Base-by-base conservation (phyloP, 2,797 vertebrate species). In the Spinus pinus region DNA sequence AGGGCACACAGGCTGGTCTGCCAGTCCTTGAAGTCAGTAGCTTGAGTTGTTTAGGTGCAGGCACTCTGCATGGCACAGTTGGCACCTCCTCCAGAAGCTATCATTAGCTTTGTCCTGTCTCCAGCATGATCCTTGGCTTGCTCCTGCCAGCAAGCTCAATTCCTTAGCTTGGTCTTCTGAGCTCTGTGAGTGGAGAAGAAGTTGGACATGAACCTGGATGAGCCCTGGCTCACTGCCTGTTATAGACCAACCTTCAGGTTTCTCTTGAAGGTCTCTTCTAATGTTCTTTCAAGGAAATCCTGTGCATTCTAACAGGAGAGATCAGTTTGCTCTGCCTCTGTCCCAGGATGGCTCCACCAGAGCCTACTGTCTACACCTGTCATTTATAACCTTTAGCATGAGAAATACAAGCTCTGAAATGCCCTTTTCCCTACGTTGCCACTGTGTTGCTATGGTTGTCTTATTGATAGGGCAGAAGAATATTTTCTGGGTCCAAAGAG, bases 361-460 rank as follows among this genome's bases (percentile, higher is more conserved):
- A 94, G 44, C 53, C 50, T 69, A 1, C 19, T 42, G 22, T 65
- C 54, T 51, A 13, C 8, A 17, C 31, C 31, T 77, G 60, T 47
- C 12, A 21, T 83, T 64, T 89, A 12, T 25, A 69, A 47, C 62
- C n/a, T 84, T 65, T 39, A 74, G 31, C 23, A 7, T 17, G 37
- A 49, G 58, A 75, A 35, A 9, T 75, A 4, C 8, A 64, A 56
- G 42, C 27, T 86, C 30, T 69, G 57, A 87, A 69, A 62, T 54
- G 42, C n/a, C 28, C 20, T 28, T 72, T 69, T 44, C 53, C 5
- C 3, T 62, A 15, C 0, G 0, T 65, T 50, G 21, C 7, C 39
- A 7, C 54, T 78, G 23, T 42, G 19, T 71, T 62, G 37, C 22
- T 66, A 3, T 30, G 14, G 5, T 27, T 86, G 41, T 12, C 22